phyloP scores from a whole-genome alignment of 2,113 vertebrate genomes.

The Peromyscus polionotus region DNA sequence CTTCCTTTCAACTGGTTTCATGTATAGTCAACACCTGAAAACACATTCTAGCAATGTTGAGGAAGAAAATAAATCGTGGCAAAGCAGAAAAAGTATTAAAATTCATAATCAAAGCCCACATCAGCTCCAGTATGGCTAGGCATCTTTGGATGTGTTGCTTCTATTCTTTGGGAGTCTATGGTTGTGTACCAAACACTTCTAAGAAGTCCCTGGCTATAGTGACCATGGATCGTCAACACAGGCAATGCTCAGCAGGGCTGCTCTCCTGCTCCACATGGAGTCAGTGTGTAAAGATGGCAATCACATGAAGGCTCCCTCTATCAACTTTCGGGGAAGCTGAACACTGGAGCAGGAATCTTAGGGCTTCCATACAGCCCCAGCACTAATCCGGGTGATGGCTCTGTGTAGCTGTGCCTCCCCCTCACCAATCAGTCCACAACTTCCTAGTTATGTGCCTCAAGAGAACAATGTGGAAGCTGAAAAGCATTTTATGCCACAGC shows the following conservation, averaged over 20 bases:
- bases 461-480: background rate
- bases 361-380: background rate
- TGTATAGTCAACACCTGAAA: background rate
- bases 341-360: background rate
- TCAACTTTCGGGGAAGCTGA: background rate
- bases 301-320: too few relatives aligned
- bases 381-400: background rate
- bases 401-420: background rate
- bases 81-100: background rate
- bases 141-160: background rate
- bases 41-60: background rate
- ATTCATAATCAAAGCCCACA: background rate
- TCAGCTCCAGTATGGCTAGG: background rate
- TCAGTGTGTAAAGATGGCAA: background rate
- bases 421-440: too few relatives aligned
- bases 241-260: background rate
- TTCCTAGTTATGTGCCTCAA: background rate
- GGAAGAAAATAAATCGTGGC: rapidly evolving
- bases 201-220: background rate
- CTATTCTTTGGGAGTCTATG: background rate
- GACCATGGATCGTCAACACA: too few relatives aligned
- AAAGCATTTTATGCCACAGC: background rate
- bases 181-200: background rate
- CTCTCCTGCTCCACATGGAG: background rate
- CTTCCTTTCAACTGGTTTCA: background rate